Evolutionary conservation across 2,797 vertebrate species (phyloP).

Genomic region (Synanceia verrucosa): DNA sequence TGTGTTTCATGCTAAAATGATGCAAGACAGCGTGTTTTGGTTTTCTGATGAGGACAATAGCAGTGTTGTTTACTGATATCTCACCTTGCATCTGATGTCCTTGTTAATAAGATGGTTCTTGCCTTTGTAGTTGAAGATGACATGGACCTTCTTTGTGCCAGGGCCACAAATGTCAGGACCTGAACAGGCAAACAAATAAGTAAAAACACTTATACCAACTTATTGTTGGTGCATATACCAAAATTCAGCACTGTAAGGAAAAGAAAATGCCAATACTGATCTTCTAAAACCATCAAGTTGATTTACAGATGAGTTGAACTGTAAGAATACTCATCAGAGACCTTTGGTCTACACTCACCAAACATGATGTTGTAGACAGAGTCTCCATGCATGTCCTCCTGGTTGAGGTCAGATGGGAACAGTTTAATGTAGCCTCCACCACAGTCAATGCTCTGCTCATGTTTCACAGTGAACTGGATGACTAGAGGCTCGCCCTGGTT

Average conservation of each 20-base stretch:
- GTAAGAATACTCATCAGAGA: neutral
- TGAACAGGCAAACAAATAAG: conserved; percentile 45
- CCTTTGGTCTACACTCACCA: conserved; percentile 68
- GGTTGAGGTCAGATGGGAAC: conserved; percentile 84
- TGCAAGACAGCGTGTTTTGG: too few relatives aligned
- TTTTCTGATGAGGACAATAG: neutral
- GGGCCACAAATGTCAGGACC: conserved; percentile 92
- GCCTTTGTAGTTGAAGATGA: conserved; percentile 90
- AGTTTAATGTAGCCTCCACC: conserved; percentile 86
- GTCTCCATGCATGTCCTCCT: conserved; percentile 85
- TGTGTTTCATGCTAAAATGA: neutral
- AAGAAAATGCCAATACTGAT: neutral
- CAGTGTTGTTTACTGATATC: neutral
- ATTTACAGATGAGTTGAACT: neutral
- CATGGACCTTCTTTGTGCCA: conserved; percentile 89
- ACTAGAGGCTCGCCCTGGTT: conserved; percentile 84
- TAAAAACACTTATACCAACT: neutral
- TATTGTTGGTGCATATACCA: neutral
- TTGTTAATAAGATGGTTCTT: conserved; percentile 91
- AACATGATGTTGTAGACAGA: conserved; percentile 88
- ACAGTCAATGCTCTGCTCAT: conserved; percentile 87
- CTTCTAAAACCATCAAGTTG: neutral
- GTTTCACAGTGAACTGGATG: conserved; percentile 87
- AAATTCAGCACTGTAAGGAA: neutral
- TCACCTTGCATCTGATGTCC: conserved; percentile 89